These are phyloP conservation scores for Aspidapion aeneum DNA, from an alignment of 2,888 invertebrate species.

Conservation along the genomic window DNA sequence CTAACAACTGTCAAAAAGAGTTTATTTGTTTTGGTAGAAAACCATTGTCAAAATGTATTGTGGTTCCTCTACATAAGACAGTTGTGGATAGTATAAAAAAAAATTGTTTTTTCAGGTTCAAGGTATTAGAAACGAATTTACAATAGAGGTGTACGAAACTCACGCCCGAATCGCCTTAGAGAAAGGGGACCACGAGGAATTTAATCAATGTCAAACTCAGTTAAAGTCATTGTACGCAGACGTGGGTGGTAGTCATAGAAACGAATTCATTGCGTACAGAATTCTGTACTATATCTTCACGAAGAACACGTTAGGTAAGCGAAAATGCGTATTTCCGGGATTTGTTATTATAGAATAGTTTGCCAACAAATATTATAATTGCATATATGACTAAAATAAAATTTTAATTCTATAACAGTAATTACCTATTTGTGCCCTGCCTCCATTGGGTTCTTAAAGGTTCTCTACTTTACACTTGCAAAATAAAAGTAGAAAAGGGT, in stretches of 20 bases:
- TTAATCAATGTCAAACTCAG: conserved; percentile 99
- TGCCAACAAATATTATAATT: too few relatives aligned
- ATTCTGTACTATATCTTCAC: conserved; percentile 97
- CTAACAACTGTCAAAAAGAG: too few relatives aligned
- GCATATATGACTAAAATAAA: too few relatives aligned
- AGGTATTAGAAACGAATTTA: conserved; percentile 90
- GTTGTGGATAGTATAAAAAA: too few relatives aligned
- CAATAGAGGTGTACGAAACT: conserved; percentile 98
- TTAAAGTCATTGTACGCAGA: conserved; percentile 91
- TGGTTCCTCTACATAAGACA: too few relatives aligned
- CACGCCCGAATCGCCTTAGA: conserved; percentile 97
- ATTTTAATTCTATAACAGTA: too few relatives aligned
- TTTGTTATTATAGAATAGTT: too few relatives aligned
- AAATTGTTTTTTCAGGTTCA: conserved; percentile 85
- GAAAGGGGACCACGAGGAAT: conserved; percentile 97
- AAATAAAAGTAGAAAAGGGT: too few relatives aligned
- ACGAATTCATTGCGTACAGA: conserved; percentile 95
- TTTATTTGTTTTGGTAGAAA: too few relatives aligned
- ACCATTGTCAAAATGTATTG: too few relatives aligned
- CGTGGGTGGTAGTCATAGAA: conserved; percentile 67
- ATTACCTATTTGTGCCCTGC: not conserved
- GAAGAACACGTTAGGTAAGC: conserved; percentile 92
- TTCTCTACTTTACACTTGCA: too few relatives aligned
- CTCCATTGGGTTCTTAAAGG: not conserved
- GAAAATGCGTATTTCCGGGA: conserved; percentile 22